phyloP scores from a whole-genome alignment of 2,113 vertebrate genomes.

The Hemiprocne comata region DNA sequence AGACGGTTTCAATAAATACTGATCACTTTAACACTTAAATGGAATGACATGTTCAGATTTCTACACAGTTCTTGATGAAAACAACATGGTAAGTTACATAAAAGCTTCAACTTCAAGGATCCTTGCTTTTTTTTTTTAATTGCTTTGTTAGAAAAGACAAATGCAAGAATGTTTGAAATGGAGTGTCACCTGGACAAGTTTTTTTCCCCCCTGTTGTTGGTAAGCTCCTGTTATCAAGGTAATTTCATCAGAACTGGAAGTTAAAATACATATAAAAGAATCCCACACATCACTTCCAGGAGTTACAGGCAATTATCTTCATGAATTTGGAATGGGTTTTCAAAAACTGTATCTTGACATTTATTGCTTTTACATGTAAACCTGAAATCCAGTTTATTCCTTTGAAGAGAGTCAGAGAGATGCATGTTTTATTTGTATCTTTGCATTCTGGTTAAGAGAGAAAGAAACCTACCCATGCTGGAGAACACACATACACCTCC shows the following conservation, averaged over 20 bases:
- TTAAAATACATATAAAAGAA: slow-evolving; percentile 49
- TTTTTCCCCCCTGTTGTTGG: neutral
- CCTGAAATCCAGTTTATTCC: slow-evolving; percentile 57
- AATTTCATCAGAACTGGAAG: slow-evolving; percentile 21
- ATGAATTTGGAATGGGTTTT: slow-evolving; percentile 54
- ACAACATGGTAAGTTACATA: slow-evolving; percentile 52
- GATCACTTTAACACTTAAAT: slow-evolving; percentile 50
- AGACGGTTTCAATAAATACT: slow-evolving; percentile 47
- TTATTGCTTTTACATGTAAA: slow-evolving; percentile 68
- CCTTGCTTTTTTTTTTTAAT: neutral
- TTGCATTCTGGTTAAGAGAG: slow-evolving; percentile 33
- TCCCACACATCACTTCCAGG: neutral
- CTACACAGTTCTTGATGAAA: slow-evolving; percentile 4
- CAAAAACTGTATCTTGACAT: slow-evolving; percentile 9
- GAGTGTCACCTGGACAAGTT: slow-evolving; percentile 40
- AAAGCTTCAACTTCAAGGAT: slow-evolving; percentile 45
- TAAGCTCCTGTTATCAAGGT: slow-evolving; percentile 3
- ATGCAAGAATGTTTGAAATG: slow-evolving; percentile 4
- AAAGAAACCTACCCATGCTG: neutral
- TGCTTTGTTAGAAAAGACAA: slow-evolving; percentile 38
- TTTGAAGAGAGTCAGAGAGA: slow-evolving; percentile 10
- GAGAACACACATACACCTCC: slow-evolving; percentile 9
- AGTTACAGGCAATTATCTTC: slow-evolving; percentile 3
- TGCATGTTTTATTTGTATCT: neutral
- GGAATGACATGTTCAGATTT: slow-evolving; percentile 49